Conservation (phyloP, 2,113 vertebrate genomes). For the Thryonomys swinderianus region DNA sequence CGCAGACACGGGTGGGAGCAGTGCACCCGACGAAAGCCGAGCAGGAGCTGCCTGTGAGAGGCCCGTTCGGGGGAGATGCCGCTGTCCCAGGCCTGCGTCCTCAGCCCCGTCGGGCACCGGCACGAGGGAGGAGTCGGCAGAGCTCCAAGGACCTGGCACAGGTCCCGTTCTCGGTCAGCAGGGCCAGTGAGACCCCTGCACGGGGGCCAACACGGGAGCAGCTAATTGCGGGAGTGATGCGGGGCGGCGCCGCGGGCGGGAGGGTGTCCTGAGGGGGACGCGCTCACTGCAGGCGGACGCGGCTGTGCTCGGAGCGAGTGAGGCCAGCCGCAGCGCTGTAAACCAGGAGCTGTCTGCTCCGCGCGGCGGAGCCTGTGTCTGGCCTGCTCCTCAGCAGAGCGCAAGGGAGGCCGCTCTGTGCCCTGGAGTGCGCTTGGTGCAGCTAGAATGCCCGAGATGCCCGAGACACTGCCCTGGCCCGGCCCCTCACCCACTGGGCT, state of each 20-base stretch:
- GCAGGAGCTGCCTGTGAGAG: not conserved
- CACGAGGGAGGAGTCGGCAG: rapidly evolving
- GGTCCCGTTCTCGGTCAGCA: not conserved
- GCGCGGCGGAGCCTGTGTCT: rapidly evolving
- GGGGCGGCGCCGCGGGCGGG: rapidly evolving
- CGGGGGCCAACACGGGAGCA: rapidly evolving
- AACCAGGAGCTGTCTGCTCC: not conserved
- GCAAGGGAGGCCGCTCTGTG: not conserved
- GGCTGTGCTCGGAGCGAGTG: rapidly evolving
- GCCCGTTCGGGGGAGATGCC: too few relatives aligned
- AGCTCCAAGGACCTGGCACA: too few relatives aligned
- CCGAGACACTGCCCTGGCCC: not conserved
- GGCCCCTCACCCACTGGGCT: not conserved
- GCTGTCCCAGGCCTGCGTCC: rapidly evolving
- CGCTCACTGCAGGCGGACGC: too few relatives aligned
- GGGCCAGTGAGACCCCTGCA: rapidly evolving
- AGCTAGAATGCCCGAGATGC: not conserved
- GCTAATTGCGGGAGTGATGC: not conserved
- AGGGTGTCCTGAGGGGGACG: not conserved
- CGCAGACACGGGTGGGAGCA: not conserved
- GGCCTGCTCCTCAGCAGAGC: rapidly evolving
- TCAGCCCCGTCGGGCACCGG: rapidly evolving
- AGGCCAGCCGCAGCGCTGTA: rapidly evolving
- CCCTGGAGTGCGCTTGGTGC: not conserved
- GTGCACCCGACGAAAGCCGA: slow-evolving; percentile 40